phyloP scores from a whole-genome alignment of 2,113 vertebrate species.

The Caretta caretta region DNA sequence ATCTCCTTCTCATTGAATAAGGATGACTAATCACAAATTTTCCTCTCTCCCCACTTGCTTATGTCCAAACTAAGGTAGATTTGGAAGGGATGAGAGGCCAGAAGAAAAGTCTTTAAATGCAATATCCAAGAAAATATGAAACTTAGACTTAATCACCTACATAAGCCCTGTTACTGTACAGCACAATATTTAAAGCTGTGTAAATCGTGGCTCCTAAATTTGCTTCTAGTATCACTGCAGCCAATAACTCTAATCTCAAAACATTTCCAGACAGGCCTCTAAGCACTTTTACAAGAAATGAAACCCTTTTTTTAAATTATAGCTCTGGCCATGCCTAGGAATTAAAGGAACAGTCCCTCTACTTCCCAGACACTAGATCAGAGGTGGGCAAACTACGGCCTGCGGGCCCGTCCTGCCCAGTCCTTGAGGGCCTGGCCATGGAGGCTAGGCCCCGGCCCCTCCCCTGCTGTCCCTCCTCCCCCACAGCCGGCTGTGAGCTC shows the following conservation, averaged over 20 bases:
- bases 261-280: conserved; percentile 23
- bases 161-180: neutral
- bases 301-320: conserved; percentile 58
- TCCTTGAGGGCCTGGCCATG: too few relatives aligned
- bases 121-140: neutral
- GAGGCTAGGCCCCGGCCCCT: too few relatives aligned
- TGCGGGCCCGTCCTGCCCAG: too few relatives aligned
- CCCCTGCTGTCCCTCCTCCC: too few relatives aligned
- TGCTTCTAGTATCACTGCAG: neutral
- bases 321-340: conserved; percentile 40
- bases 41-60: neutral
- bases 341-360: conserved; percentile 38
- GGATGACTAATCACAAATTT: neutral
- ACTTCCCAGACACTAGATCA: neutral
- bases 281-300: conserved; percentile 57
- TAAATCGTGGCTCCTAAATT: neutral
- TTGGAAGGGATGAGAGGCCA: neutral
- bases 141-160: neutral
- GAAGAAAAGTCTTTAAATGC: neutral
- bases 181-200: rapidly evolving
- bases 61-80: neutral
- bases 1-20: neutral
- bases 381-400: too few relatives aligned
- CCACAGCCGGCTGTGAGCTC: too few relatives aligned
- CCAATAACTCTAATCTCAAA: conserved; percentile 23